Evolutionary conservation across 2,888 invertebrate species (phyloP).

Genomic region (Phytoseiulus persimilis): DNA sequence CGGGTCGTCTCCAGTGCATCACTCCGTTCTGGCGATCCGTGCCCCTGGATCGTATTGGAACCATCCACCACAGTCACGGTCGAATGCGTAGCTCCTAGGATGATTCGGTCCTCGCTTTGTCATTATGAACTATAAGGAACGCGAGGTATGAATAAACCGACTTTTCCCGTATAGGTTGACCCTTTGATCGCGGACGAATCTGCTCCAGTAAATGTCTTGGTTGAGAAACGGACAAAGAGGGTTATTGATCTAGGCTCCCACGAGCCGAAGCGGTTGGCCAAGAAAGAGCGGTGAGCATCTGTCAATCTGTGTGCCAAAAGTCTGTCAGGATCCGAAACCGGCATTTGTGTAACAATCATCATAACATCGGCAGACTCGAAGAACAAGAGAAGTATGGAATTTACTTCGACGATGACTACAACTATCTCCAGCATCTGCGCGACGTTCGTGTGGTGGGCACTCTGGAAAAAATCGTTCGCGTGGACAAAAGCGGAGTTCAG

Average conservation of each 20-base stretch:
- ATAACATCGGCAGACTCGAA: constrained; percentile 56
- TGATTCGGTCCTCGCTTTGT: too few species aligned
- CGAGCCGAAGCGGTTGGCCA: not conserved
- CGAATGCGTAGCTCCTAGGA: too few species aligned
- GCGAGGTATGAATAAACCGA: too few species aligned
- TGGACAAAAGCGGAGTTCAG: not conserved
- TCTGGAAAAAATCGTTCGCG: constrained; percentile 49
- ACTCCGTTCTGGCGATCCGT: too few species aligned
- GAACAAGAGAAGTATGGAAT: constrained; percentile 79
- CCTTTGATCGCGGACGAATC: constrained; percentile 77
- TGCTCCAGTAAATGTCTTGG: constrained; percentile 75
- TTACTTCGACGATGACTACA: constrained; percentile 86
- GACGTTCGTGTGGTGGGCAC: constrained; percentile 52
- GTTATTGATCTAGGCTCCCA: constrained; percentile 21
- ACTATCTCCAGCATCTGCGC: constrained; percentile 83
- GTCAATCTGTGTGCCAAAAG: not conserved
- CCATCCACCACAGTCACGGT: too few species aligned
- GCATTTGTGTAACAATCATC: too few species aligned
- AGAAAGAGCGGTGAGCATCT: not conserved
- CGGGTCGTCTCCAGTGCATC: too few species aligned
- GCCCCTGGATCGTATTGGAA: too few species aligned
- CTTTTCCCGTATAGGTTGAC: constrained; percentile 56
- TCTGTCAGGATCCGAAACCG: constrained; percentile 36
- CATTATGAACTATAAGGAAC: too few species aligned
- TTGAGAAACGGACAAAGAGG: constrained; percentile 42